phyloP scores from a whole-genome alignment of 2,113 vertebrate genomes.

The Hyperoodon ampullatus region DNA sequence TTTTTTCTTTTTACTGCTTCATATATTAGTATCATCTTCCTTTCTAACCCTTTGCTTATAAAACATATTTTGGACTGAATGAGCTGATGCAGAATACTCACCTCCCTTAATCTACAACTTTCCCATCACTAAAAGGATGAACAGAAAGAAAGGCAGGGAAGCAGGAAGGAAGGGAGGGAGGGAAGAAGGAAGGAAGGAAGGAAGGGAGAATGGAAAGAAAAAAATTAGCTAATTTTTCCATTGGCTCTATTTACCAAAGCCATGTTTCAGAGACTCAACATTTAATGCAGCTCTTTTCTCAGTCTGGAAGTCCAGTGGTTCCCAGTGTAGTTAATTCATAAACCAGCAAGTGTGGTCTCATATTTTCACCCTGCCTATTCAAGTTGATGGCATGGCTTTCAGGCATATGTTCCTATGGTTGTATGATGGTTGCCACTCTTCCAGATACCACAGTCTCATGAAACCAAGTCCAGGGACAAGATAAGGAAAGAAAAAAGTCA shows the following conservation, averaged over 20 bases:
- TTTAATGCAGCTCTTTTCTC: background rate
- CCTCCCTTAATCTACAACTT: background rate
- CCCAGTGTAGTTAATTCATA: background rate
- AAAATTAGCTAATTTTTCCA: background rate
- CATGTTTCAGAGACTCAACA: background rate
- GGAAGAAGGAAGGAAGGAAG: background rate
- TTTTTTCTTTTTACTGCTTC: background rate
- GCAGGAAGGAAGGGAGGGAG: accelerated
- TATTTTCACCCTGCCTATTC: background rate
- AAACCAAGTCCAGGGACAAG: background rate
- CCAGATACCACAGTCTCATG: background rate
- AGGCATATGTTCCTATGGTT: background rate
- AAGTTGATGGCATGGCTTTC: background rate
- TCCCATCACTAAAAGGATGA: background rate
- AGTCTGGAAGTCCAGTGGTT: accelerated
- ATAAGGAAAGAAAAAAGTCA: background rate
- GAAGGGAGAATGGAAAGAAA: accelerated
- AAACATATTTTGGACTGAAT: background rate
- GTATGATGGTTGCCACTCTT: background rate
- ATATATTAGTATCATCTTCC: background rate
- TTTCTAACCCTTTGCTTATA: background rate
- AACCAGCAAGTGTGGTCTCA: too few species aligned
- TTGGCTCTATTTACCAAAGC: background rate
- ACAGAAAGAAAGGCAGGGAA: background rate
- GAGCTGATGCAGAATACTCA: background rate